Conservation (phyloP, 1,140 invertebrate species). For the Agrilus planipennis region DNA sequence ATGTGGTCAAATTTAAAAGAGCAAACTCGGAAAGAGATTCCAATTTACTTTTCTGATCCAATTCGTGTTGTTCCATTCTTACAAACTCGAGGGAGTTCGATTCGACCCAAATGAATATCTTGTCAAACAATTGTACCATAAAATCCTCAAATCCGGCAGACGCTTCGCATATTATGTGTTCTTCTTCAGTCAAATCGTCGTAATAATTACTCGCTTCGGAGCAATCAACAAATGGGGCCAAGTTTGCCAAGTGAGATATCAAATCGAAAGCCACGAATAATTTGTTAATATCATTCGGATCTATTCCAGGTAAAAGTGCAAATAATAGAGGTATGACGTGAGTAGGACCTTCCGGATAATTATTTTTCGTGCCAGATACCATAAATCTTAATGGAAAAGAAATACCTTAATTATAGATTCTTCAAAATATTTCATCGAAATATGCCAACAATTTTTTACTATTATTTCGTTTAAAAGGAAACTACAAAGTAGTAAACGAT, state of each 20-base stretch:
- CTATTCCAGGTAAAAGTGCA: conserved; percentile 72
- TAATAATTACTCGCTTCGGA: conserved; percentile 55
- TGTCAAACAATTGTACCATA: conserved; percentile 74
- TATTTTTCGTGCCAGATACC: conserved; percentile 48
- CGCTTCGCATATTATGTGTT: conserved; percentile 61
- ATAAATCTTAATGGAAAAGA: conserved; percentile 39
- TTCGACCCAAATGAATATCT: conserved; percentile 61
- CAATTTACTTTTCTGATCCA: conserved; percentile 46
- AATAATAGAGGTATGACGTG: conserved; percentile 74
- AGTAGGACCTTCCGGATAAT: conserved; percentile 62
- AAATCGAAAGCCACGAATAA: conserved; percentile 68
- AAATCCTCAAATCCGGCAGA: conserved; percentile 83
- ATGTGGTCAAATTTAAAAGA: conserved; percentile 52
- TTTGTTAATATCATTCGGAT: conserved; percentile 83
- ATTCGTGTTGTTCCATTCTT: conserved; percentile 47
- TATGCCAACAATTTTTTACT: background rate
- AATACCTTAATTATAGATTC: conserved; percentile 5
- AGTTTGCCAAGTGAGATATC: conserved; percentile 59
- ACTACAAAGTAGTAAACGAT: background rate
- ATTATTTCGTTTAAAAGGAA: background rate
- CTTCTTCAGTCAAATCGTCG: conserved; percentile 62
- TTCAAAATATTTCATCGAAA: background rate
- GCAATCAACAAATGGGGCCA: conserved; percentile 76
- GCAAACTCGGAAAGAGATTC: conserved; percentile 59
- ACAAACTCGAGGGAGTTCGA: conserved; percentile 56